phyloP scores from a whole-genome alignment of 2,797 vertebrate species.

The Alcedo atthis region DNA sequence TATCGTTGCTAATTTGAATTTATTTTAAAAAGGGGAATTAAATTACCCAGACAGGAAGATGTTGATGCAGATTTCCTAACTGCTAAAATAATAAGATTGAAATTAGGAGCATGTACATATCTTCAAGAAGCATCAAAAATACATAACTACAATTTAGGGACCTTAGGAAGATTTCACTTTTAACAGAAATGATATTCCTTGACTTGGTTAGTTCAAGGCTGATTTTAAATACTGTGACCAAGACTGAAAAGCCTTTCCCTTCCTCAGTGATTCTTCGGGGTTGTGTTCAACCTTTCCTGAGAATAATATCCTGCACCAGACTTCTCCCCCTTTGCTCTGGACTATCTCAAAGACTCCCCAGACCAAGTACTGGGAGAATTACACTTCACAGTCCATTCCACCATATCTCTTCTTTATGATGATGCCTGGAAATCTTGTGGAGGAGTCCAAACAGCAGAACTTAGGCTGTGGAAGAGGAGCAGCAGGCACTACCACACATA shows the following conservation, averaged over 20 bases:
- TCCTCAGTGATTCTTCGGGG: slow-evolving; percentile 11
- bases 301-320: neutral
- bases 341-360: neutral
- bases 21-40: slow-evolving; percentile 54
- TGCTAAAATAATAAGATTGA: slow-evolving; percentile 50
- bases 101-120: slow-evolving; percentile 41
- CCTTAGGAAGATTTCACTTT: slow-evolving; percentile 34
- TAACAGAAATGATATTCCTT: slow-evolving; percentile 22
- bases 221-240: neutral
- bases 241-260: neutral
- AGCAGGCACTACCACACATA: too few species aligned
- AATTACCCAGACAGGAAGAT: slow-evolving; percentile 57
- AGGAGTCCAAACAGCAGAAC: neutral
- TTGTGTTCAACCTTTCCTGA: neutral
- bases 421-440: neutral
- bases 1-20: slow-evolving; percentile 51
- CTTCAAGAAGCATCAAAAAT: slow-evolving; percentile 44
- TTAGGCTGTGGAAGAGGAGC: neutral
- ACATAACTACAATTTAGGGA: slow-evolving; percentile 37
- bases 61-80: slow-evolving; percentile 55
- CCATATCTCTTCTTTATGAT: neutral
- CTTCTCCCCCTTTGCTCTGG: neutral
- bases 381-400: neutral
- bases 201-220: neutral
- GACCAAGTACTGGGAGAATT: neutral